These are phyloP conservation scores for Heliconius ismenius DNA, from an alignment of 2,888 invertebrate species.

Conservation along the genomic window DNA sequence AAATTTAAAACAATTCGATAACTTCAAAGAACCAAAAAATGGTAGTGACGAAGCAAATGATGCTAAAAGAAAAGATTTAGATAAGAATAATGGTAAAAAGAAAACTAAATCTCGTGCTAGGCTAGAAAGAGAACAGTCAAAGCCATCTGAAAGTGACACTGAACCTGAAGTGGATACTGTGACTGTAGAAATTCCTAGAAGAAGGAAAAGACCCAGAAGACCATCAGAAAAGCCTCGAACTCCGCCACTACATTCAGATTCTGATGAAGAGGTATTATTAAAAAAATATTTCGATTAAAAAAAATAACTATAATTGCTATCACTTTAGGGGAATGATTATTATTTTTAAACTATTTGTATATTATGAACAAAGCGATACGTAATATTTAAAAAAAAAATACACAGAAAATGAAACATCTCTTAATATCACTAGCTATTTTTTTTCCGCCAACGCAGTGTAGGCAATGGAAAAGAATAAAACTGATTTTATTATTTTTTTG, in stretches of 20 bases:
- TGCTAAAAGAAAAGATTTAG: slow-evolving; percentile 64
- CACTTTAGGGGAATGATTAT: background rate
- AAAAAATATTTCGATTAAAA: too few relatives aligned
- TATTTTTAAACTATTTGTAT: too few relatives aligned
- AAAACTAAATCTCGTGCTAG: slow-evolving; percentile 75
- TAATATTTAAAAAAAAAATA: too few relatives aligned
- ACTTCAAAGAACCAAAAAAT: slow-evolving; percentile 51
- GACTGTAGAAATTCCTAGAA: slow-evolving; percentile 76
- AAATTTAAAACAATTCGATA: slow-evolving; percentile 52
- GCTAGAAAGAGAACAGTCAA: slow-evolving; percentile 76
- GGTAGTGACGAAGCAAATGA: slow-evolving; percentile 63
- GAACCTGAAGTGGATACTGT: slow-evolving; percentile 76
- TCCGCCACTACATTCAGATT: slow-evolving; percentile 74
- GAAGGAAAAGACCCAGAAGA: slow-evolving; percentile 71
- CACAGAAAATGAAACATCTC: too few relatives aligned
- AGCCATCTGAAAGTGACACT: slow-evolving; percentile 77
- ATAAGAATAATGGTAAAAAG: slow-evolving; percentile 73
- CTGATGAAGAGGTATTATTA: slow-evolving; percentile 69
- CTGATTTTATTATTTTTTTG: too few relatives aligned
- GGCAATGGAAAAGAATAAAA: too few relatives aligned
- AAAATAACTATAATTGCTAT: background rate
- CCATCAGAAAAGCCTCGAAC: slow-evolving; percentile 75
- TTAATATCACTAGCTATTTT: too few relatives aligned
- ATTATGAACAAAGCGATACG: too few relatives aligned
- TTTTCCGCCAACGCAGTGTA: too few relatives aligned